Evolutionary conservation across 2,113 vertebrate species (phyloP).

Genomic region (Myodes glareolus): DNA sequence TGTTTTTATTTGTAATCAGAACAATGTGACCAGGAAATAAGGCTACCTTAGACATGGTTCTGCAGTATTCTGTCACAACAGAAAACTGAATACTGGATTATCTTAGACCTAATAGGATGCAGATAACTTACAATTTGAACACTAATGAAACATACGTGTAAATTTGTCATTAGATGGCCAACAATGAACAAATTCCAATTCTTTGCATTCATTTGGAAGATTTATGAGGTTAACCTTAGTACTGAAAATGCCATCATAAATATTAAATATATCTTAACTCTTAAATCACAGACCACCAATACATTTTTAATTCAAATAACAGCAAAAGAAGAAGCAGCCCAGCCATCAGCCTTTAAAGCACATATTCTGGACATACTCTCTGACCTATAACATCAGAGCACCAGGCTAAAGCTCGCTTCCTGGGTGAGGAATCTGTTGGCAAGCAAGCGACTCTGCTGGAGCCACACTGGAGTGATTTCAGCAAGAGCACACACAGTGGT

Average conservation of each 20-base stretch:
- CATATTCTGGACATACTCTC: neutral
- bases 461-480: neutral
- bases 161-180: constrained; percentile 8
- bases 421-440: neutral
- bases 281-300: neutral
- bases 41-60: neutral
- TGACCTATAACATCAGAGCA: neutral
- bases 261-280: neutral
- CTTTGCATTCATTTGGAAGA: constrained; percentile 24
- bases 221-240: neutral
- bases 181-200: neutral
- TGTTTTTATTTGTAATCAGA: constrained; percentile 25
- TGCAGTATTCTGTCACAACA: neutral
- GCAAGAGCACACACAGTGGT: neutral
- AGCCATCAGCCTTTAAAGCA: neutral
- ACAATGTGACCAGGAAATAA: neutral
- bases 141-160: neutral
- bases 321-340: neutral
- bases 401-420: neutral
- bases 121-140: neutral
- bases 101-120: neutral
- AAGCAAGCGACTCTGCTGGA: neutral
- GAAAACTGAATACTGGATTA: neutral
- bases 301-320: constrained; percentile 39
- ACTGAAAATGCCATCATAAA: neutral